Evolutionary conservation across 2,888 invertebrate genomes (phyloP).

Genomic region (Charanyca ferruginea): DNA sequence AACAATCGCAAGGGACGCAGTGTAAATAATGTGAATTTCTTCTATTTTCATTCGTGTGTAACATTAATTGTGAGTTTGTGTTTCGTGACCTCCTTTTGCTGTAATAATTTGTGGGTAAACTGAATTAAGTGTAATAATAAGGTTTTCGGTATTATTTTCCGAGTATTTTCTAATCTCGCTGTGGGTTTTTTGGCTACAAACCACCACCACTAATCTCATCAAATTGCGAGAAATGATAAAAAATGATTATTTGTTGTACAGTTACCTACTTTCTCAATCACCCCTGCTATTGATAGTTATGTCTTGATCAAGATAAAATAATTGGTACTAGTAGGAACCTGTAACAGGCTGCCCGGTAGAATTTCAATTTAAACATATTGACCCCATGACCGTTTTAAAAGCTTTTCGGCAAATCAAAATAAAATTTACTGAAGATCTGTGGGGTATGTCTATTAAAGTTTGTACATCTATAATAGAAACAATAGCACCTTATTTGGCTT

Average conservation of each 20-base stretch:
- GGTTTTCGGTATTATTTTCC: slow-evolving; percentile 30
- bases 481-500: no score
- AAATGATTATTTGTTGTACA: not conserved
- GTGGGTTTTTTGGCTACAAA: slow-evolving; percentile 23
- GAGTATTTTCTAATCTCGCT: slow-evolving; percentile 25
- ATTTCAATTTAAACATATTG: no score
- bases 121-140: slow-evolving; percentile 24
- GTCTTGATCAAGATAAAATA: no score
- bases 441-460: no score
- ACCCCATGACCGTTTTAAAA: no score
- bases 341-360: no score
- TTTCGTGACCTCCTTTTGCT: slow-evolving; percentile 49
- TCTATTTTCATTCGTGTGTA: slow-evolving; percentile 45
- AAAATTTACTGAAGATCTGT: no score
- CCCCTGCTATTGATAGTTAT: no score
- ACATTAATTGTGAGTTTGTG: slow-evolving; percentile 50
- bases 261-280: no score
- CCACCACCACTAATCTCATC: not conserved
- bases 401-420: no score
- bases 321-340: no score
- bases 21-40: slow-evolving; percentile 56
- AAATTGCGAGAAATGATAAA: slow-evolving; percentile 1
- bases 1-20: slow-evolving; percentile 47
- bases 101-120: slow-evolving; percentile 42
- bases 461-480: no score